These are phyloP conservation scores for Zosterops borbonicus DNA, from an alignment of 2,113 vertebrate species.

Conservation along the genomic window DNA sequence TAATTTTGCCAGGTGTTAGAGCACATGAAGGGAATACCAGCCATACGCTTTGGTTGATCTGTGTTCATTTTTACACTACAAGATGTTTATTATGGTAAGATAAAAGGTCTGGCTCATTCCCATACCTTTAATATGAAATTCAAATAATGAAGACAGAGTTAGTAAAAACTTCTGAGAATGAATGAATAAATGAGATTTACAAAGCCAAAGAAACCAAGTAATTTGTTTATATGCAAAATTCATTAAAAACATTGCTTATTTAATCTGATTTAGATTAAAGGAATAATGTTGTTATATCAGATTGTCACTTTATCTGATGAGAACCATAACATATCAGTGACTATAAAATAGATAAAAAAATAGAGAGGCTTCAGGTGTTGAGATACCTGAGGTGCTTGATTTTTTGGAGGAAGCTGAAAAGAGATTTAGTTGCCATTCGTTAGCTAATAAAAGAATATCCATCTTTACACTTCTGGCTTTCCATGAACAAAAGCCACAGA, in stretches of 20 bases:
- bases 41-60: background rate
- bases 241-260: background rate
- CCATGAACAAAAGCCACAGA: background rate
- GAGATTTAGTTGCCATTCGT: background rate
- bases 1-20: conserved; percentile 74
- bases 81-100: conserved; percentile 60
- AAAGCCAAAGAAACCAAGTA: background rate
- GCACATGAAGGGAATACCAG: conserved; percentile 60
- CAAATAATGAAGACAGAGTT: conserved; percentile 14
- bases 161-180: background rate
- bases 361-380: background rate
- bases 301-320: background rate
- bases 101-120: conserved; percentile 64
- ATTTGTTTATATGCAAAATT: background rate
- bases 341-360: background rate
- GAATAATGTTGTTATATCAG: background rate
- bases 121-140: conserved; percentile 60
- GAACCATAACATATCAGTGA: background rate
- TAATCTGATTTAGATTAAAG: background rate
- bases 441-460: background rate
- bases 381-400: background rate
- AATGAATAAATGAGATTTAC: background rate
- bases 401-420: background rate
- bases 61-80: conserved; percentile 46
- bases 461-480: background rate